A percentile compares a stretch with the other conserved stretches of the same genome.
phyloP scores from a whole-genome alignment of 2,797 vertebrate species.

The Todus mexicanus region DNA sequence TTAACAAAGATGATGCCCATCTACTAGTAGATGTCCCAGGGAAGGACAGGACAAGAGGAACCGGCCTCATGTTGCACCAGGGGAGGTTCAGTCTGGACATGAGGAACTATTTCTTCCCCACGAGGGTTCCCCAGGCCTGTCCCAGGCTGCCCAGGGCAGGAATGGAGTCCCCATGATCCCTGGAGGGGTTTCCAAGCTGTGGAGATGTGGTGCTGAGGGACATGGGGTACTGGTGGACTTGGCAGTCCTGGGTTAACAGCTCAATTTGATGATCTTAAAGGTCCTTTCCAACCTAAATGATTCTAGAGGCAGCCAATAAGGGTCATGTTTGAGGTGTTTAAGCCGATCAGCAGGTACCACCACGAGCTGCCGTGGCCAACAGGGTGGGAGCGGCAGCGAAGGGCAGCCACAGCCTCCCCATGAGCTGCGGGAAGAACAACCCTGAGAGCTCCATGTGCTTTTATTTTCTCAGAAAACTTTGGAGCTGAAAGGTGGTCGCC shows the following conservation, averaged over 20 bases:
- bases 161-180: not conserved
- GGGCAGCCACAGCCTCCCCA: not conserved
- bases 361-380: not conserved
- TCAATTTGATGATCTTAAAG: not conserved
- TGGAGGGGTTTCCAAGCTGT: not conserved
- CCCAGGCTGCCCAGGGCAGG: not conserved
- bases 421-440: not conserved
- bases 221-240: not conserved
- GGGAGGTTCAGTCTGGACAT: not conserved
- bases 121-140: not conserved
- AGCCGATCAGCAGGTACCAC: not conserved
- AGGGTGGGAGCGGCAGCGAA: not conserved
- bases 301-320: not conserved
- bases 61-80: not conserved
- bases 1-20: no score
- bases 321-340: not conserved
- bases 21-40: no score
- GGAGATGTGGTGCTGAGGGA: not conserved
- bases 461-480: slow-evolving; percentile 45
- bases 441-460: not conserved
- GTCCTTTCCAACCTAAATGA: not conserved
- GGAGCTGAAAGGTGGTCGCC: slow-evolving; percentile 4
- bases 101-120: not conserved
- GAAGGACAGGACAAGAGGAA: not conserved
- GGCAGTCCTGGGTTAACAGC: not conserved